Evolutionary conservation across 2,113 vertebrate genomes (phyloP).

Genomic region (Desmodus rotundus): DNA sequence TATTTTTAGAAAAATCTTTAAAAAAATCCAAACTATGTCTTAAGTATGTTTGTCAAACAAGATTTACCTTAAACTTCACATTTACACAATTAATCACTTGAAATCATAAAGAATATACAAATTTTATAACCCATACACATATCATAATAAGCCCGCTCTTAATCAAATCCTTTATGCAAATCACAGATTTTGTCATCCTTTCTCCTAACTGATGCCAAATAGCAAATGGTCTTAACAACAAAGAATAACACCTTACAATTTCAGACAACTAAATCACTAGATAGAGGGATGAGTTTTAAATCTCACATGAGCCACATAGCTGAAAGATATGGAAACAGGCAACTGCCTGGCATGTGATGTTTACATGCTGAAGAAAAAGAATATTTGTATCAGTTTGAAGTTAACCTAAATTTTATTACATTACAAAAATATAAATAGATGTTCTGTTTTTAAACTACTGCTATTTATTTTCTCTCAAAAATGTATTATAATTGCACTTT

Average conservation of each 20-base stretch:
- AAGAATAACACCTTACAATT: slow-evolving; percentile 4
- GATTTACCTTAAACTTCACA: neutral
- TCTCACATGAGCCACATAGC: slow-evolving; percentile 30
- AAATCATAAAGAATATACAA: neutral
- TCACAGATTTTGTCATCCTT: slow-evolving; percentile 35
- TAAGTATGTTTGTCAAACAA: neutral
- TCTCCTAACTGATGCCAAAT: neutral
- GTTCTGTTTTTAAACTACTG: neutral
- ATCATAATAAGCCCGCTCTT: neutral
- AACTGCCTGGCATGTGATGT: neutral
- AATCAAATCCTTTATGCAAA: neutral
- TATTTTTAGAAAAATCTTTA: slow-evolving; percentile 9
- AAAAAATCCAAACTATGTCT: neutral
- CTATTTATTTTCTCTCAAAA: slow-evolving; percentile 64
- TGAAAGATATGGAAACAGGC: slow-evolving; percentile 40
- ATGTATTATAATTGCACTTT: slow-evolving; percentile 58
- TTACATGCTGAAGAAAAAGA: slow-evolving; percentile 45
- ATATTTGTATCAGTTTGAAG: slow-evolving; percentile 26
- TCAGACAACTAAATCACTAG: slow-evolving; percentile 22
- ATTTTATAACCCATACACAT: neutral
- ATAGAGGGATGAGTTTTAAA: slow-evolving; percentile 40
- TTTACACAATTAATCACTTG: slow-evolving; percentile 38
- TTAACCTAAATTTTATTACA: slow-evolving; percentile 65
- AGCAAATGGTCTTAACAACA: neutral
- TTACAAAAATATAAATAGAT: slow-evolving; percentile 1